Percentiles rank a stretch among this genome's conserved stretches.
phyloP scores from a whole-genome alignment of 2,113 vertebrate species.

The Pimephales promelas region DNA sequence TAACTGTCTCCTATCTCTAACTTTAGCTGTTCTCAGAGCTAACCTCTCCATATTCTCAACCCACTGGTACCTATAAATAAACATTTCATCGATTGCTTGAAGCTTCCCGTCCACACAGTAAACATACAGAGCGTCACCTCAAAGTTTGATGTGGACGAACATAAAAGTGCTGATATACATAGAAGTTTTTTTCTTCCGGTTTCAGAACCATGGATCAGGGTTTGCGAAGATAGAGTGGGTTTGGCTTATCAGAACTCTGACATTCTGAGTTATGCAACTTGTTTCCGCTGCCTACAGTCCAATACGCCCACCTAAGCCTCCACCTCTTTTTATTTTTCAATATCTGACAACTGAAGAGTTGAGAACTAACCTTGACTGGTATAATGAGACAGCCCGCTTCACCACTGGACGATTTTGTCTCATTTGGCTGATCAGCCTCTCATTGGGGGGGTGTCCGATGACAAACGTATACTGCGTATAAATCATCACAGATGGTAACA shows the following conservation, averaged over 20 bases:
- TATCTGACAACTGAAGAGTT: neutral
- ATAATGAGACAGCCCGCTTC: constrained; percentile 3
- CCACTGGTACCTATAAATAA: constrained; percentile 50
- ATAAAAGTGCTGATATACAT: constrained; percentile 65
- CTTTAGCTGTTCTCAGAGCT: constrained; percentile 16
- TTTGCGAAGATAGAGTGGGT: constrained; percentile 3
- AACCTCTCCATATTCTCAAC: constrained; percentile 30
- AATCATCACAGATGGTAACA: neutral
- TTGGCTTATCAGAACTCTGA: constrained; percentile 66
- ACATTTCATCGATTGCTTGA: constrained; percentile 53
- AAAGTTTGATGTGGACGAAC: constrained; percentile 17
- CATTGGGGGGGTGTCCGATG: neutral
- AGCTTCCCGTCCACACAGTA: constrained; percentile 54
- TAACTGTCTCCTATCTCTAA: constrained; percentile 16
- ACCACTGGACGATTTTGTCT: neutral
- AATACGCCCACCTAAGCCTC: constrained; percentile 69
- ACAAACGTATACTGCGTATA: neutral
- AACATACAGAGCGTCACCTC: constrained; percentile 53
- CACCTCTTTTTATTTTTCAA: constrained; percentile 63
- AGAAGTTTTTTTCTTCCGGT: constrained; percentile 61
- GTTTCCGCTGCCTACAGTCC: constrained; percentile 68
- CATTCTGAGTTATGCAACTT: constrained; percentile 76
- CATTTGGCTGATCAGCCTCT: neutral
- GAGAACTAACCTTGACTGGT: neutral
- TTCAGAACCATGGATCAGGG: constrained; percentile 32